Evolutionary conservation across 2,888 invertebrate species (phyloP), one percentile per base, ranked within the genome.

Genomic region (Nipponacmea schrenckii): DNA sequence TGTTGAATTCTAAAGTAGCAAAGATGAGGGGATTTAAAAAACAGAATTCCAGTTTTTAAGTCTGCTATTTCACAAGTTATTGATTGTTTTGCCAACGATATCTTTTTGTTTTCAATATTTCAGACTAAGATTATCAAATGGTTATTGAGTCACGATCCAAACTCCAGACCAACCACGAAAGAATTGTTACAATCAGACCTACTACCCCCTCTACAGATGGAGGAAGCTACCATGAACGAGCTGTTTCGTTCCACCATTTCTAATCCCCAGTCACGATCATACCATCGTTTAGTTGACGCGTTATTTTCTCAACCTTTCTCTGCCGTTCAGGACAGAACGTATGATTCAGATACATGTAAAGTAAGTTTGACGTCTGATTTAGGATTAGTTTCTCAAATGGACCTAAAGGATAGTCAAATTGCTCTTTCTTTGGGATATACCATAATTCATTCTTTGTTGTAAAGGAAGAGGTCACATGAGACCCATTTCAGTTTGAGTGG

Each of bases 91-190:
- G n/a, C n/a, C n/a, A 39, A 39, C 7, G 8, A 39, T 39, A 10
- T 39, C 1, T 2, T 39, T 8, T 39, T 39, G 39, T 8, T n/a
- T n/a, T n/a, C n/a, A 39, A 8, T 39, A 8, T 39, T 76, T 45
- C 79, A 88, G 88, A 79, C 76, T 14, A 64, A 75, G 14, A 80
- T 90, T 0, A 79, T 88, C 72, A 91, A 92, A 62, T 94, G 94
- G 94, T 90, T 98, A 4, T 89, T 98, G 70, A 93, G 93, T 88
- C 96, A 98, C 86, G 95, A 97, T 87, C 93, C 95, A 0, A 92
- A 92, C 46, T 90, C 93, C 78, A 91, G 98, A 5, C 97, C 98
- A 0, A 94, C 95, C 0, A 94, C 96, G 8, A 92, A 93, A 62
- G 95, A 97, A 85, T 90, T 98, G 2, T 90, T 97, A 0, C 91